phyloP scores from a whole-genome alignment of 2,888 invertebrate species.

The Alentia gelatinosa region DNA sequence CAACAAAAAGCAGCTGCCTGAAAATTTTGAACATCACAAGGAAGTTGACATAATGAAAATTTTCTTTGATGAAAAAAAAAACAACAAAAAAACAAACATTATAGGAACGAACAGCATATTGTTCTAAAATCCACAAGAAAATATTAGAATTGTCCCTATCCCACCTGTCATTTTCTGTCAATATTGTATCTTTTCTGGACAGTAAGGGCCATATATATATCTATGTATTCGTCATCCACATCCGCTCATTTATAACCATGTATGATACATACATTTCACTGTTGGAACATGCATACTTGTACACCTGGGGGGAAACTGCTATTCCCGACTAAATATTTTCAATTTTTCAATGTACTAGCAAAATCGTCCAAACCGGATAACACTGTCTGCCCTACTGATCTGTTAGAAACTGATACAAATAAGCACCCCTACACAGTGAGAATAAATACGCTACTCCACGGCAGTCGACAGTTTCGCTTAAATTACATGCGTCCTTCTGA shows the following conservation, averaged over 20 bases:
- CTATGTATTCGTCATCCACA: too few relatives aligned
- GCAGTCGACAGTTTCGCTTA: background rate
- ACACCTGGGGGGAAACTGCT: background rate
- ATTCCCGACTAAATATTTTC: background rate
- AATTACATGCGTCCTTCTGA: background rate
- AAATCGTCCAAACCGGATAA: background rate
- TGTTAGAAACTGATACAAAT: background rate
- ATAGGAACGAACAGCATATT: too few relatives aligned
- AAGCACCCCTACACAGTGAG: conserved; percentile 26
- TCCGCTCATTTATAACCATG: background rate
- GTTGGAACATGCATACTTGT: background rate
- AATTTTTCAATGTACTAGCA: background rate
- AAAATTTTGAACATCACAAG: too few relatives aligned
- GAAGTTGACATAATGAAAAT: too few relatives aligned
- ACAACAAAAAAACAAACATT: too few relatives aligned
- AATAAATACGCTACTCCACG: conserved; percentile 34
- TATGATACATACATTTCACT: background rate
- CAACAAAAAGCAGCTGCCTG: too few relatives aligned
- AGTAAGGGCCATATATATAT: too few relatives aligned
- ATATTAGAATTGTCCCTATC: too few relatives aligned
- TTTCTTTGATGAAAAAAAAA: too few relatives aligned
- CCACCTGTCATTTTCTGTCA: too few relatives aligned
- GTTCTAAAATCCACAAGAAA: too few relatives aligned
- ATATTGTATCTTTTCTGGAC: too few relatives aligned
- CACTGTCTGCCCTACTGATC: background rate